Percentiles rank a stretch among this genome's conserved stretches.
Evolutionary conservation across 2,113 vertebrate genomes (phyloP).

Genomic region (Sminthopsis crassicaudata): DNA sequence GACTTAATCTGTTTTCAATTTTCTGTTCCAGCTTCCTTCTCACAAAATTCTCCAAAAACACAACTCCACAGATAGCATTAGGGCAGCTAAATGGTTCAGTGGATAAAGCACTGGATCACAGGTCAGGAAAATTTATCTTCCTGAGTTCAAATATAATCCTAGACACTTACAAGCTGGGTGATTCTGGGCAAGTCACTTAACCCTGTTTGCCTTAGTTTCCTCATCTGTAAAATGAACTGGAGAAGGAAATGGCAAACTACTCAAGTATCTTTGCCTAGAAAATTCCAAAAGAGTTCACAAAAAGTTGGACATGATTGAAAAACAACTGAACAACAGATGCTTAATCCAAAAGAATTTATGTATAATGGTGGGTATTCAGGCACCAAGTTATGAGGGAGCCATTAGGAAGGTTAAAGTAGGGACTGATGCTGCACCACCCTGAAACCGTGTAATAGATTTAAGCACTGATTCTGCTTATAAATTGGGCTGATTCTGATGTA

Average conservation of each 20-base stretch:
- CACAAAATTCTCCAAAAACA: not conserved
- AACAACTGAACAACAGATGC: not conserved
- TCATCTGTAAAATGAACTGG: no score
- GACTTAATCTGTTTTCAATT: not conserved
- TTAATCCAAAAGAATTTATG: not conserved
- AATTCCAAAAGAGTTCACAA: no score
- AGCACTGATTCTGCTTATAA: not conserved
- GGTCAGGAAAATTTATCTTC: not conserved
- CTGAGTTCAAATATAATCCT: not conserved
- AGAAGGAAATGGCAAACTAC: no score
- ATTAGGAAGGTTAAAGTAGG: not conserved
- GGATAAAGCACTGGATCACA: not conserved
- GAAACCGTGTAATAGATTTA: not conserved
- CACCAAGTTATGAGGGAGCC: not conserved
- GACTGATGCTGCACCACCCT: not conserved
- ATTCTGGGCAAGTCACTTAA: not conserved
- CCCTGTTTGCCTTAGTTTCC: no score
- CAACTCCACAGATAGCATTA: not conserved
- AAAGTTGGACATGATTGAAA: no score
- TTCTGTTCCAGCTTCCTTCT: not conserved
- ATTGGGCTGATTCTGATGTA: not conserved
- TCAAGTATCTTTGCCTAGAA: no score
- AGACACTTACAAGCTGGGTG: not conserved
- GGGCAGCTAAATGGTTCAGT: not conserved
- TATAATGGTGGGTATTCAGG: slow-evolving; percentile 25